Evolutionary conservation across 2,113 vertebrate species (phyloP), one percentile per base, ranked within the genome.

Genomic region (Hippocampus zosterae): DNA sequence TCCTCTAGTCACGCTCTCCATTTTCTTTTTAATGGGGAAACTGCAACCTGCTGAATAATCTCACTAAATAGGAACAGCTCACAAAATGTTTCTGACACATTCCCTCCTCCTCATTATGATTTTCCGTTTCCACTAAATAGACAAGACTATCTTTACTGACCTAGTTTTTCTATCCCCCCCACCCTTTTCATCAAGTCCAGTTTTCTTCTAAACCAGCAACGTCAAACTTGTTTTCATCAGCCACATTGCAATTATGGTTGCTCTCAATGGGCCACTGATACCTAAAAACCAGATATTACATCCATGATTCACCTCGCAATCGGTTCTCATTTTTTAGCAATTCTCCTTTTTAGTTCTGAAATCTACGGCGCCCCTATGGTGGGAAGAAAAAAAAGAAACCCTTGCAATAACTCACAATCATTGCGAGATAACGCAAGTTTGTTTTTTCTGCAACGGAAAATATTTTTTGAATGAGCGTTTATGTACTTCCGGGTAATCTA

Each of bases 1-100:
- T 67, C 42, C 13, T 72, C 41, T 81, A 4, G 16, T 67, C 21
- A 12, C 56, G 65, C 62, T 53, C 57, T 69, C 50, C 15, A 29
- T 65, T 70, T 37, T 44, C 53, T 66, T 59, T 40, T 37, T 44
- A 21, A 57, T 10, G 44, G n/a, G 21, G 23, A 46, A 65, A 44
- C 13, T 27, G 15, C 41, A 72, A 73, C 27, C 69, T 65, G 78
- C 42, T 61, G 70, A 71, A 59, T 84, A 78, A 85, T 82, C 81
- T 75, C 71, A 56, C 73, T 82, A 82, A 37, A 84, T 77, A 80
- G 82, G 84, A 89, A 79, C 78, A 78, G 67, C 73, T 76, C 73
- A 61, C 71, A 53, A 84, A 84, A 84, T 81, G 69, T 77, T 81
- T 79, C 67, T 79, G 77, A 84, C 80, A 80, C 60, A 81, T 80